Conservation (phyloP, 1,140 invertebrate genomes). For the Frieseomelitta varia region DNA sequence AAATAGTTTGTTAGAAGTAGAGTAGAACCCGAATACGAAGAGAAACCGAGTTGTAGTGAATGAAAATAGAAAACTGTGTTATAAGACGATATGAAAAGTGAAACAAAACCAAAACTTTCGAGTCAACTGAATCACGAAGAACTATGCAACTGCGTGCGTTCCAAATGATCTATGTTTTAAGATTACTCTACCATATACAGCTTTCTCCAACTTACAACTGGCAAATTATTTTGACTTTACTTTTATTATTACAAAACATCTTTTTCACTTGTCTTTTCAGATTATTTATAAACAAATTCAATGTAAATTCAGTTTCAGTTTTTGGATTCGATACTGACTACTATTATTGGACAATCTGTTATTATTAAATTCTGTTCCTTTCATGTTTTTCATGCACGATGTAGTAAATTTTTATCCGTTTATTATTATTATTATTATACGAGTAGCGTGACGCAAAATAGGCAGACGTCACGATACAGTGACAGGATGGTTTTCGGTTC, state of each 20-base stretch:
- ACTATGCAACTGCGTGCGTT: not conserved
- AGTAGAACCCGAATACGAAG: conserved; percentile 12
- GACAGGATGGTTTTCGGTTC: not conserved
- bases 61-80: not conserved
- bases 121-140: conserved; percentile 7
- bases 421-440: not conserved
- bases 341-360: not conserved
- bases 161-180: not conserved
- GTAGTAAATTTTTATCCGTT: not conserved
- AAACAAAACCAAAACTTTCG: not conserved
- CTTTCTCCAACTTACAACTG: not conserved
- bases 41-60: conserved; percentile 3
- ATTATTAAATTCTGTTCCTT: not conserved
- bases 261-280: not conserved
- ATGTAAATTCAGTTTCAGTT: not conserved
- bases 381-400: not conserved
- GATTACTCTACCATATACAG: not conserved
- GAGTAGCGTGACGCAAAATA: not conserved
- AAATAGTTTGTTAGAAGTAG: not conserved
- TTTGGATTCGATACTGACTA: not conserved
- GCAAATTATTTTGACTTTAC: too few relatives aligned
- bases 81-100: not conserved
- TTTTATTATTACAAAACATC: not conserved
- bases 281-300: not conserved
- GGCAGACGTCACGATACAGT: not conserved